Conservation (phyloP, 2,888 invertebrate species). For the Volucella bombylans region DNA sequence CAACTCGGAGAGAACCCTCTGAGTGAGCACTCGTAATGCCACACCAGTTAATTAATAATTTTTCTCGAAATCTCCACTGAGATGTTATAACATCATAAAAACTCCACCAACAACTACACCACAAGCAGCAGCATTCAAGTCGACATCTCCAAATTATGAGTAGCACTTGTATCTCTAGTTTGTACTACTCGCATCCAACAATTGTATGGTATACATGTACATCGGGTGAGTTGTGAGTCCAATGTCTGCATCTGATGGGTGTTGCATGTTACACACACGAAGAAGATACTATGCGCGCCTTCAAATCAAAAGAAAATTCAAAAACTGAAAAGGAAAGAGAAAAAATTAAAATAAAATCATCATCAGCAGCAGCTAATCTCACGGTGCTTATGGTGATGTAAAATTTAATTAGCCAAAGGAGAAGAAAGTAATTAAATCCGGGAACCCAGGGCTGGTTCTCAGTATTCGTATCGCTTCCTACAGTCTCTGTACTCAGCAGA, state of each 20-base stretch:
- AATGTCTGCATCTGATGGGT: conserved; percentile 65
- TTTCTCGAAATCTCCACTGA: conserved; percentile 38
- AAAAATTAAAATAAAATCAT: conserved; percentile 24
- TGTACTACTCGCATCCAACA: conserved; percentile 30
- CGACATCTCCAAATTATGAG: conserved; percentile 23
- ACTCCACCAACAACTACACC: not conserved
- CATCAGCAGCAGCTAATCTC: conserved; percentile 55
- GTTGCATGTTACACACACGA: conserved; percentile 58
- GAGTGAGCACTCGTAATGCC: conserved; percentile 51
- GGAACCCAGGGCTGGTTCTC: not conserved
- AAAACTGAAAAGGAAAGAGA: conserved; percentile 15
- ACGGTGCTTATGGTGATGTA: conserved; percentile 65
- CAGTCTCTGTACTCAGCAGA: not conserved
- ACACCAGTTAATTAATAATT: conserved; percentile 65
- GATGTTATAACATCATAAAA: conserved; percentile 29
- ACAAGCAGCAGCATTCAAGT: conserved; percentile 32
- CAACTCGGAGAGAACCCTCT: conserved; percentile 15
- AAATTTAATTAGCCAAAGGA: conserved; percentile 71
- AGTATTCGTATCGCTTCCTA: not conserved
- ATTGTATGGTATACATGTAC: conserved; percentile 46
- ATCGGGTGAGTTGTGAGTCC: conserved; percentile 19
- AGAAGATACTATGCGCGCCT: conserved; percentile 23
- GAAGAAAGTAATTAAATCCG: conserved; percentile 67
- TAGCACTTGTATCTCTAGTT: too few relatives aligned
- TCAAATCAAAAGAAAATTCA: conserved; percentile 26